Conservation (phyloP, 2,113 vertebrate genomes). For the Gavia stellata region DNA sequence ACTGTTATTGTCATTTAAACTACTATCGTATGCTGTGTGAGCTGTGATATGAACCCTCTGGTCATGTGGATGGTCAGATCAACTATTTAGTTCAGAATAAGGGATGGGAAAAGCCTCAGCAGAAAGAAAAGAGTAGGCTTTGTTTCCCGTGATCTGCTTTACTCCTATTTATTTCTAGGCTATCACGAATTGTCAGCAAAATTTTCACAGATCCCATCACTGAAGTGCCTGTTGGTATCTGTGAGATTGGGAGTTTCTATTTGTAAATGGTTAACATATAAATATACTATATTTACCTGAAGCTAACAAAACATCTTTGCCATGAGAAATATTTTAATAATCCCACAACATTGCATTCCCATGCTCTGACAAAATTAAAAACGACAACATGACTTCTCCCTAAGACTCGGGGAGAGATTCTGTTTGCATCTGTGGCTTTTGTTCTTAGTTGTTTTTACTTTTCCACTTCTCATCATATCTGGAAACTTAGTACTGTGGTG, state of each 20-base stretch:
- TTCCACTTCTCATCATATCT: neutral
- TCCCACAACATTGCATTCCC: neutral
- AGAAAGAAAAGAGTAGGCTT: neutral
- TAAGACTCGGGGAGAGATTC: neutral
- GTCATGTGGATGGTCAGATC: neutral
- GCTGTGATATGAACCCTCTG: neutral
- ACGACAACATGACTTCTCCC: rapidly evolving
- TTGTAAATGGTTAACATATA: neutral
- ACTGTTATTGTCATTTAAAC: slow-evolving; percentile 23
- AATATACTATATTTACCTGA: neutral
- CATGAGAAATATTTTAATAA: neutral
- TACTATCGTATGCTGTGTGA: neutral
- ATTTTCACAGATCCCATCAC: neutral
- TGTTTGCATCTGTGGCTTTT: neutral
- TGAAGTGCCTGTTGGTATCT: neutral
- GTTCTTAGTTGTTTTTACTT: neutral
- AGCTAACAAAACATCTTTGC: neutral
- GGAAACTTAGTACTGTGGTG: neutral
- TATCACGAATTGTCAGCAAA: neutral
- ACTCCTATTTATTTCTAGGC: neutral
- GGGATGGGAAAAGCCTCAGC: neutral
- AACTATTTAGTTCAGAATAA: neutral
- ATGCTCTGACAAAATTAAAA: neutral
- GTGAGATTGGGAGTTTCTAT: neutral
- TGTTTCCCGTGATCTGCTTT: neutral